These are phyloP conservation scores for Myrmecobius fasciatus DNA, from an alignment of 2,113 vertebrate genomes.

Conservation along the genomic window DNA sequence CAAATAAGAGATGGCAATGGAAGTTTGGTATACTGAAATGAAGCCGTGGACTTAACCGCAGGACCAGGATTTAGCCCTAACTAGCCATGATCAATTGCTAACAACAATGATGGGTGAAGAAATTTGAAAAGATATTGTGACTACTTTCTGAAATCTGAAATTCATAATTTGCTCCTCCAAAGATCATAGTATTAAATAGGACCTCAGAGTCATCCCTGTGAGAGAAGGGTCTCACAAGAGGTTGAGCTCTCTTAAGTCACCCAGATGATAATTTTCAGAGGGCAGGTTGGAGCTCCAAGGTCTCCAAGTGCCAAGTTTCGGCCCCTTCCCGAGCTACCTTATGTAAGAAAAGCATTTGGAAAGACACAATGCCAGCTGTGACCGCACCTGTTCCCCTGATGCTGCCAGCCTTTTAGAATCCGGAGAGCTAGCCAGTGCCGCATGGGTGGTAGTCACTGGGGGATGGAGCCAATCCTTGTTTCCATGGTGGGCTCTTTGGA, in stretches of 20 bases:
- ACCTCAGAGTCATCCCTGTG: neutral
- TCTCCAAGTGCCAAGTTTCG: neutral
- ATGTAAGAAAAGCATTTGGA: neutral
- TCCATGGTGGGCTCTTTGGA: neutral
- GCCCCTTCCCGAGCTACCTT: neutral
- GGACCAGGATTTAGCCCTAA: neutral
- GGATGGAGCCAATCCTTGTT: neutral
- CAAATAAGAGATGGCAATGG: neutral
- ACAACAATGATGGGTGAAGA: neutral
- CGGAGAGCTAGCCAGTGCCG: neutral
- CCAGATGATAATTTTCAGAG: neutral
- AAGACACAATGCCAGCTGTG: neutral
- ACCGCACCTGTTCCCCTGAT: neutral
- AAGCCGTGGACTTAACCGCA: no score
- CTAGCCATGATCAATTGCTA: neutral
- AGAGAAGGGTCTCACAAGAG: neutral
- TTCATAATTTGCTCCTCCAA: neutral
- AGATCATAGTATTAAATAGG: neutral
- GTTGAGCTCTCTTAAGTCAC: neutral
- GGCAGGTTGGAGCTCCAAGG: neutral
- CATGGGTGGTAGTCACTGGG: neutral
- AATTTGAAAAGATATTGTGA: neutral
- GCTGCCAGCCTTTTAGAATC: neutral
- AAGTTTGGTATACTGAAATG: no score
- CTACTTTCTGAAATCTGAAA: neutral